Evolutionary conservation across 2,797 vertebrate genomes (phyloP).

Genomic region (Echeneis naucrates): DNA sequence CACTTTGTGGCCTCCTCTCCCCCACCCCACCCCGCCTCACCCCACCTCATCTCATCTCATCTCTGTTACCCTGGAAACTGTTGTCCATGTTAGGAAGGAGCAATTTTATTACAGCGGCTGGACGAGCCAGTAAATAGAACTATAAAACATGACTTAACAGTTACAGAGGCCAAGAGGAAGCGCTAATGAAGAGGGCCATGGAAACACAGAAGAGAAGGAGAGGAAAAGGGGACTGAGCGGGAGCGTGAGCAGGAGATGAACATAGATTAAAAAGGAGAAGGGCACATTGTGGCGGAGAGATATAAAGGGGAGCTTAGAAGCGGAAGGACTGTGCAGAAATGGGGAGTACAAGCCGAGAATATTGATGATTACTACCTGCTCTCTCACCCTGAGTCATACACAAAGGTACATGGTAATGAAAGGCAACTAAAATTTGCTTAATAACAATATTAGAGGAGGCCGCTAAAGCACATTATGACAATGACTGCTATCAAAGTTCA

Average conservation of each 20-base stretch:
- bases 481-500: constrained; percentile 57
- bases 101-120: constrained; percentile 78
- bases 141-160: constrained; percentile 81
- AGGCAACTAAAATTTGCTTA: constrained; percentile 48
- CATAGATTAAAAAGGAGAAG: constrained; percentile 55
- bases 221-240: constrained; percentile 19
- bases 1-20: constrained; percentile 70
- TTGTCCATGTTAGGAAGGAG: constrained; percentile 83
- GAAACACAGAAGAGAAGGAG: constrained; percentile 38
- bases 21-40: too few species aligned
- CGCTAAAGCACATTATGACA: constrained; percentile 59
- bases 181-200: constrained; percentile 35
- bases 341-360: constrained; percentile 29
- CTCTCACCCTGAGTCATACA: constrained; percentile 37
- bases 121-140: constrained; percentile 75
- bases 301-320: constrained; percentile 34
- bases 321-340: constrained; percentile 21
- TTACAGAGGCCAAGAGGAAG: constrained; percentile 60
- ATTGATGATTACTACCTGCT: constrained; percentile 50
- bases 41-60: too few species aligned
- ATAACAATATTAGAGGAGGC: constrained; percentile 56
- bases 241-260: constrained; percentile 40
- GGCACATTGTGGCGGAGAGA: constrained; percentile 15
- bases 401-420: constrained; percentile 34
- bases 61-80: constrained; percentile 88